Base-by-base conservation (phyloP, 2,888 invertebrate genomes). In the Epistrophe eligans region DNA sequence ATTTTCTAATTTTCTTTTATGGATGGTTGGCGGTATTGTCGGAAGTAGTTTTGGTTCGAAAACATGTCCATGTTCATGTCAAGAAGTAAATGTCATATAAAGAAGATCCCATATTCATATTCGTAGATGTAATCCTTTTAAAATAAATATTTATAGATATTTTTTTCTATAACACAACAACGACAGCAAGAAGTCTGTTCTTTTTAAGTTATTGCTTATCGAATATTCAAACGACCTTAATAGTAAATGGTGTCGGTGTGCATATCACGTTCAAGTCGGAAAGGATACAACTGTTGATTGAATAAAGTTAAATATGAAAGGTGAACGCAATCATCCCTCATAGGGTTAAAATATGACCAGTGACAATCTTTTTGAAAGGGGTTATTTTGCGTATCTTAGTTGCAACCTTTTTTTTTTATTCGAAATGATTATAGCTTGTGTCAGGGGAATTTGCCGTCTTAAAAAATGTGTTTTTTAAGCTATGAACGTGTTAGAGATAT, bases 321-420 rank as follows among this genome's bases (percentile, higher is more conserved):
- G 58, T 73, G 70, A 67, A 11, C 58, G 60, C 70, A 74, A 50
- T 79, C 79, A 79, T 66, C 71, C 71, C 66, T 79, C 79, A 80
- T 64, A 79, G 57, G 60, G 50, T 71, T 70, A 84, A 84, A 80
- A 79, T 80, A 84, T 79, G 74, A 74, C 55, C 74, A 76, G 84
- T 80, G 80, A 84, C 84, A 84, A 84, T 84, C 79, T 76, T 40
- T 62, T 80, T 80, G 80, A 84, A 84, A 84, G 84, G 84, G 84
- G 70, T 84, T 58, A 38, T 67, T 67, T 67, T 52, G 52, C 38
- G 35, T 67, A 52, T 52, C 19, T n/a, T 24, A 55, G 67, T 35
- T 67, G 50, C 15, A 67, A 77, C 45, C 55, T 62, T 76, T 77
- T 66, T 55, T n/a, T 48, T 57, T 66, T 50, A 6, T 43, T 58